Evolutionary conservation across 1,140 invertebrate species (phyloP), one percentile per base, ranked within the genome.

Genomic region (Solenopsis invicta): DNA sequence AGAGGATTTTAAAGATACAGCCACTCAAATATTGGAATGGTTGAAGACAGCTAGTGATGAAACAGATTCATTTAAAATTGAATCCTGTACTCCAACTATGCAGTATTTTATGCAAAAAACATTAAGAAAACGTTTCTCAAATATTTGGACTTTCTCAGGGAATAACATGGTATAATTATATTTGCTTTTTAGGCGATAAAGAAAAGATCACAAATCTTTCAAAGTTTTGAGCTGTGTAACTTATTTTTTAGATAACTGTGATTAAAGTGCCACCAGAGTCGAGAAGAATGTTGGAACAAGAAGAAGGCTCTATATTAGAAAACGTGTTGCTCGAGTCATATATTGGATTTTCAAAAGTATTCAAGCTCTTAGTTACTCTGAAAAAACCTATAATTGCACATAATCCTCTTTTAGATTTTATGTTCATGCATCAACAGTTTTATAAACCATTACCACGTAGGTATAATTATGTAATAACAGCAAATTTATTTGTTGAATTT

Each of bases 301-400:
- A 96, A 62, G 94, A 96, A 92, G 94, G 95, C 6, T 92, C 94
- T 61, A 52, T 48, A 2, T 48, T 95, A 16, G 93, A 95, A 18
- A 75, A 94, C 21, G 54, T 78, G 64, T 89, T 97, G 41, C 88
- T 97, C 37, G 94, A 96, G 64, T 92, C 94, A 78, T 94, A 97
- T 62, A 86, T 96, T 78, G 97, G 97, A 34, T 98, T 98, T 93
- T 96, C 97, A 13, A 96, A 96, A 93, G 93, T 98, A 18, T 97
- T 98, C 84, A 94, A 96, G 59, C 87, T 97, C 0, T 91, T 98
- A 6, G 92, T 94, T 16, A 90, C 93, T 4, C 91, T 95, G 18
- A 96, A 97, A 87, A 97, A 97, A 95, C 97, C 97, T 29, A 95
- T 98, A 50, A 94, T 98, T 52, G 97, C 97, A 0, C 98, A 98